Evolutionary conservation across 2,113 vertebrate species (phyloP).

Genomic region (Gambusia affinis): DNA sequence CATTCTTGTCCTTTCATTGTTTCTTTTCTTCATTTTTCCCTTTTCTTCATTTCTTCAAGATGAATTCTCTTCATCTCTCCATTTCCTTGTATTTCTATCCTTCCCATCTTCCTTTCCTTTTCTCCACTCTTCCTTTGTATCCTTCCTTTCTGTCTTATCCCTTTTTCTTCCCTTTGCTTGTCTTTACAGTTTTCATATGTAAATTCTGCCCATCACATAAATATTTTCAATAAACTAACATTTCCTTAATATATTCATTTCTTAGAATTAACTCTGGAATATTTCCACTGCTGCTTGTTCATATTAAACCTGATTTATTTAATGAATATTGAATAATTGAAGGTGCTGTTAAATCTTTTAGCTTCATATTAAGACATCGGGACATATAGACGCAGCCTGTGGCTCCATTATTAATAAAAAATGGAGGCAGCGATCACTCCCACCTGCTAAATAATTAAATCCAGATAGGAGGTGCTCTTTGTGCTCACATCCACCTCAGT

Average conservation of each 20-base stretch:
- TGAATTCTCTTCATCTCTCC: not conserved
- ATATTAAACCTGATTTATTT: not conserved
- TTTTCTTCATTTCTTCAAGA: not conserved
- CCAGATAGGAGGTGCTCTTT: not conserved
- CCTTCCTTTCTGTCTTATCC: not conserved
- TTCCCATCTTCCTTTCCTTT: not conserved
- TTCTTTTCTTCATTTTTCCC: not conserved
- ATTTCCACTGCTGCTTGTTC: not conserved
- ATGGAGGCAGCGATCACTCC: slow-evolving; percentile 27
- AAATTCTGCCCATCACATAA: too few relatives aligned
- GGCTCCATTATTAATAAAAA: slow-evolving; percentile 60
- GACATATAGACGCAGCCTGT: not conserved
- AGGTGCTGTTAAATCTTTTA: not conserved
- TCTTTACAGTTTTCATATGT: too few relatives aligned
- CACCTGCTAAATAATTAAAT: slow-evolving; percentile 65
- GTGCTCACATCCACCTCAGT: not conserved
- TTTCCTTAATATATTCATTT: too few relatives aligned
- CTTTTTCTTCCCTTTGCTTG: too few relatives aligned
- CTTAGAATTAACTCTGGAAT: not conserved
- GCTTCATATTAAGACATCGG: not conserved
- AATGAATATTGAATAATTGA: not conserved
- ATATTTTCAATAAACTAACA: too few relatives aligned
- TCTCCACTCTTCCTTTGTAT: not conserved
- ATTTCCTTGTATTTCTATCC: not conserved
- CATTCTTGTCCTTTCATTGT: not conserved